Evolutionary conservation across 2,888 invertebrate genomes (phyloP).

Genomic region (Rotaria macrura): DNA sequence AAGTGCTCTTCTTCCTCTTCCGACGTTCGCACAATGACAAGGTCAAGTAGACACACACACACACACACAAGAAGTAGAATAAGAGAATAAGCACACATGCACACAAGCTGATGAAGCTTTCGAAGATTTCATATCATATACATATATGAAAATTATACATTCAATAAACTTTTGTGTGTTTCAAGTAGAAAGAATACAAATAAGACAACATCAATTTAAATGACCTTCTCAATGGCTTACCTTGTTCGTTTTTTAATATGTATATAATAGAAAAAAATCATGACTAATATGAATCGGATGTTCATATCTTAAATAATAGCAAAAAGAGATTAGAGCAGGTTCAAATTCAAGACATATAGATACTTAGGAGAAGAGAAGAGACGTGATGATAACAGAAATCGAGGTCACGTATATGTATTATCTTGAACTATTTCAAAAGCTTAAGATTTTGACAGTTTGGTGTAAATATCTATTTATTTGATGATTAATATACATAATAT

Average conservation of each 20-base stretch:
- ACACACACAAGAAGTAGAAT: neutral
- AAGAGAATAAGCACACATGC: neutral
- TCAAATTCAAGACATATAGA: neutral
- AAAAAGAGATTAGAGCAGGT: neutral
- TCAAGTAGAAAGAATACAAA: neutral
- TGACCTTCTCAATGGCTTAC: neutral
- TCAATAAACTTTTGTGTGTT: neutral
- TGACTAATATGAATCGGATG: neutral
- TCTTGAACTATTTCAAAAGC: neutral
- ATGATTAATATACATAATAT: neutral
- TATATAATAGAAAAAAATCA: neutral
- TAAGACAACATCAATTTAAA: neutral
- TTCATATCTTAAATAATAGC: neutral
- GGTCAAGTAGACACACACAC: neutral
- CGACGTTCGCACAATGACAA: neutral
- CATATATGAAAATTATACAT: neutral
- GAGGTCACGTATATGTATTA: neutral
- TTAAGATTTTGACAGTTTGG: neutral
- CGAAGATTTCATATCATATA: neutral
- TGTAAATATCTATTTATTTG: neutral
- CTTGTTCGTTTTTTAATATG: neutral
- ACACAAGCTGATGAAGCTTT: neutral
- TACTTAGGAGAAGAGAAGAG: neutral
- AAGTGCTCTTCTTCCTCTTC: slow-evolving; percentile 3
- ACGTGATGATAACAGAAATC: neutral